Evolutionary conservation across 2,797 vertebrate species (phyloP).

Genomic region (Sardinella longiceps): DNA sequence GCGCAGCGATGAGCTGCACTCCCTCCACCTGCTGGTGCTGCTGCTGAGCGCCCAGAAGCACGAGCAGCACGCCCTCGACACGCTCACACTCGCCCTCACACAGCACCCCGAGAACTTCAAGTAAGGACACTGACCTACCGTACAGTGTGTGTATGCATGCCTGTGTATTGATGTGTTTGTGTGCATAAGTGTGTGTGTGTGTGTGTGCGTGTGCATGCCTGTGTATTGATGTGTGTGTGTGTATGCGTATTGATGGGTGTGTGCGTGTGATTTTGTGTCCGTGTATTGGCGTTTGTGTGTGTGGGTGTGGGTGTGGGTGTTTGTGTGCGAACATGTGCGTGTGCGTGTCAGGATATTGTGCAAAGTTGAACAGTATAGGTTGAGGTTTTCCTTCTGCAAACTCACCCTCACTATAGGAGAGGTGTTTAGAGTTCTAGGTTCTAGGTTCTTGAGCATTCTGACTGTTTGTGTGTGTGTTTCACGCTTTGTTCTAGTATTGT

Average conservation of each 20-base stretch:
- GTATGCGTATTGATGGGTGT: neutral
- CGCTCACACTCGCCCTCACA: conserved; percentile 84
- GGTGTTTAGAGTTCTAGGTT: too few relatives aligned
- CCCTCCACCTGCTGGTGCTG: conserved; percentile 90
- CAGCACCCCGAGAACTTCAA: conserved; percentile 94
- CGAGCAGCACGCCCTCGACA: conserved; percentile 87
- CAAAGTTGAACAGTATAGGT: neutral
- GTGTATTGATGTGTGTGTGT: neutral
- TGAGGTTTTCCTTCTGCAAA: neutral
- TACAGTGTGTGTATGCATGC: conserved; percentile 30
- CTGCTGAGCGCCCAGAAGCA: conserved; percentile 97
- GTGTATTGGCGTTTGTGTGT: neutral
- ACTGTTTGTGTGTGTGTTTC: too few relatives aligned
- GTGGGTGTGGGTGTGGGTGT: conserved; percentile 34
- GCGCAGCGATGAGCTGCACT: conserved; percentile 83
- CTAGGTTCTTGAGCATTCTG: too few relatives aligned
- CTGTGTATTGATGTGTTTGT: conserved; percentile 22
- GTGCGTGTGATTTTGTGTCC: neutral
- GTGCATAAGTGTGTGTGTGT: neutral
- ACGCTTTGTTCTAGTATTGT: too few relatives aligned
- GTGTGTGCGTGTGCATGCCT: neutral
- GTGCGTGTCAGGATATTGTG: conserved; percentile 51
- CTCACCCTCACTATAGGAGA: neutral
- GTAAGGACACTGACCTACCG: conserved; percentile 66
- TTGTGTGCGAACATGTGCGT: conserved; percentile 46